Conservation (phyloP, 2,888 invertebrate genomes). For the Melanostoma scalare region DNA sequence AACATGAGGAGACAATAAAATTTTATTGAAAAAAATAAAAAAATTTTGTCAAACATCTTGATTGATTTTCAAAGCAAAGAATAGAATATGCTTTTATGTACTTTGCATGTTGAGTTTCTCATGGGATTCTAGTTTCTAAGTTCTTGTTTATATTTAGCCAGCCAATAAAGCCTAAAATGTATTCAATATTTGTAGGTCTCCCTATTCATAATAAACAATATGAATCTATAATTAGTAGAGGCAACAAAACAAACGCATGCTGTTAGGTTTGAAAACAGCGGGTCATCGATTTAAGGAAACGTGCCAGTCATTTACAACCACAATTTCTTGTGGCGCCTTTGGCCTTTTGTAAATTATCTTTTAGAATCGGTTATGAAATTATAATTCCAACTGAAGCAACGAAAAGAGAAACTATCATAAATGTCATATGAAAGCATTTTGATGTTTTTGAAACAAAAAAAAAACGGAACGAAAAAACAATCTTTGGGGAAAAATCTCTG, state of each 20-base stretch:
- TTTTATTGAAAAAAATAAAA: conserved; percentile 11
- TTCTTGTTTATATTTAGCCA: background rate
- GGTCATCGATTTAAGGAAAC: conserved; percentile 19
- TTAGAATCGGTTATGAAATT: conserved; percentile 14
- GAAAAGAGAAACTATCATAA: conserved; percentile 7
- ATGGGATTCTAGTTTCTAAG: background rate
- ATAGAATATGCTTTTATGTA: background rate
- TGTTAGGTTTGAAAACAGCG: conserved; percentile 5
- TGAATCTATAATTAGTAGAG: conserved; percentile 12
- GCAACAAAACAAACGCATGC: background rate
- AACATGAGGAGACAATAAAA: conserved; percentile 16
- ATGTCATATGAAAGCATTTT: conserved; percentile 13
- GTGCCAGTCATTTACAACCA: background rate
- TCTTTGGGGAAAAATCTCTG: background rate
- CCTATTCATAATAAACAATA: conserved; percentile 1
- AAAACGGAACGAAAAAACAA: background rate
- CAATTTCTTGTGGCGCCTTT: conserved; percentile 12
- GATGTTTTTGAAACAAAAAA: background rate
- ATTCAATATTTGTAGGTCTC: conserved; percentile 17
- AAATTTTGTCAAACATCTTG: conserved; percentile 28
- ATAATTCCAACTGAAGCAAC: conserved; percentile 24
- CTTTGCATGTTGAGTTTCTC: conserved; percentile 2
- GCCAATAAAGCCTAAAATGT: conserved; percentile 1
- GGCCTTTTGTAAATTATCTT: conserved; percentile 4
- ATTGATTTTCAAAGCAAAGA: conserved; percentile 7